Conservation (phyloP, 2,113 vertebrate species). For the Tragelaphus buxtoni region DNA sequence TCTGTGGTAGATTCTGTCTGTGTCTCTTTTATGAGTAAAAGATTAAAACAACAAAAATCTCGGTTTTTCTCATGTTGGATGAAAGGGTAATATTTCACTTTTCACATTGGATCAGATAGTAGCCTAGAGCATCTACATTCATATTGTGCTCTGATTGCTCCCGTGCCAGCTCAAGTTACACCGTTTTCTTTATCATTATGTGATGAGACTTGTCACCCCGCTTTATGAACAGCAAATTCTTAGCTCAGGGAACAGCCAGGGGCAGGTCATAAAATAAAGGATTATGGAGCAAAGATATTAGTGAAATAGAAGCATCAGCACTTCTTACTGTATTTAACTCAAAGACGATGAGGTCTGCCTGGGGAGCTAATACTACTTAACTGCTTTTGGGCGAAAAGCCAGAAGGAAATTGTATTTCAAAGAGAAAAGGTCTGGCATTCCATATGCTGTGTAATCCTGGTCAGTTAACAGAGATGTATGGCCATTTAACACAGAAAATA, state of each 20-base stretch:
- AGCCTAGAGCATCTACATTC: constrained; percentile 37
- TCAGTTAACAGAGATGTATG: constrained; percentile 63
- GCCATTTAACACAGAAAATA: constrained; percentile 44
- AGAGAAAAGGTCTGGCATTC: constrained; percentile 55
- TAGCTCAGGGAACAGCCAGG: constrained; percentile 78
- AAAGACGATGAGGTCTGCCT: constrained; percentile 75
- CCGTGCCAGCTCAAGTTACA: constrained; percentile 48
- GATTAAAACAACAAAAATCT: constrained; percentile 42
- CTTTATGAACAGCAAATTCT: constrained; percentile 77
- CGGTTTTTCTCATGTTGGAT: neutral
- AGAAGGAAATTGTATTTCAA: constrained; percentile 79
- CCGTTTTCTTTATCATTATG: constrained; percentile 71
- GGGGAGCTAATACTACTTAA: constrained; percentile 79
- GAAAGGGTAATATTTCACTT: constrained; percentile 24
- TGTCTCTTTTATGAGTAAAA: constrained; percentile 17
- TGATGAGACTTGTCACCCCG: constrained; percentile 68
- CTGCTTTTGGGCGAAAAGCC: constrained; percentile 72
- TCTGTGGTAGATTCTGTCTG: neutral
- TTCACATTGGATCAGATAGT: neutral
- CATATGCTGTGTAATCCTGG: constrained; percentile 66
- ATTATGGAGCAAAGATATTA: constrained; percentile 78
- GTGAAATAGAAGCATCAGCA: constrained; percentile 80
- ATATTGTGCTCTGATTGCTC: neutral
- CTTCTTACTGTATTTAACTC: constrained; percentile 80
- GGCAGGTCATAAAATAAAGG: constrained; percentile 80